phyloP scores from a whole-genome alignment of 2,797 vertebrate species.

The Trichosurus vulpecula region DNA sequence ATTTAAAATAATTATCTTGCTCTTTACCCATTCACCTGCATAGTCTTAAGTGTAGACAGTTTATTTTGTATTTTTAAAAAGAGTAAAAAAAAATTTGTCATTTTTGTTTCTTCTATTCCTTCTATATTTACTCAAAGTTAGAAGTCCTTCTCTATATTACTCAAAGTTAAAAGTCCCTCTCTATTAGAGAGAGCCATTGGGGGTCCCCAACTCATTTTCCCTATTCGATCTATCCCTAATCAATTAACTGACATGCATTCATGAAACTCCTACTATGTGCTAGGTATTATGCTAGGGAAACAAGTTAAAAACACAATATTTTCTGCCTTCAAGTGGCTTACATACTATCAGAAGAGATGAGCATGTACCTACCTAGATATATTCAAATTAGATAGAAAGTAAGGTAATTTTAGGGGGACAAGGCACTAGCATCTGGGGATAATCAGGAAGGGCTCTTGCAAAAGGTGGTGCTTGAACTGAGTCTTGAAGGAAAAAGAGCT shows the following conservation, averaged over 20 bases:
- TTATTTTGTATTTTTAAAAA: background rate
- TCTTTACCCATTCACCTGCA: background rate
- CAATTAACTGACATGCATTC: background rate
- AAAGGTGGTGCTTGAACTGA: background rate
- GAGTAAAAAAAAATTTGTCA: background rate
- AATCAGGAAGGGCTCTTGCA: background rate
- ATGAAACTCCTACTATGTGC: background rate
- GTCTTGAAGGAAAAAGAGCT: background rate
- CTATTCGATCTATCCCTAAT: too few species aligned
- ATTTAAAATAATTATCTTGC: background rate
- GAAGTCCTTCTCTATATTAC: background rate
- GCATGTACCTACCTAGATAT: background rate
- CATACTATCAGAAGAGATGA: background rate
- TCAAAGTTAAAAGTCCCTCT: background rate
- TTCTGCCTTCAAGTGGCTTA: background rate
- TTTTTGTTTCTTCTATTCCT: background rate
- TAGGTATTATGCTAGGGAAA: background rate
- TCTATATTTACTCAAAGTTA: background rate
- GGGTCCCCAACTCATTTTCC: background rate
- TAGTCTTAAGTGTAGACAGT: background rate
- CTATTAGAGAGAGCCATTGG: background rate
- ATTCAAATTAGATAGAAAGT: background rate
- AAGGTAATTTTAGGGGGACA: background rate
- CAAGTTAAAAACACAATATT: background rate
- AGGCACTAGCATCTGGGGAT: background rate